phyloP scores from a whole-genome alignment of 2,888 invertebrate genomes.

The Teleogryllus oceanicus region DNA sequence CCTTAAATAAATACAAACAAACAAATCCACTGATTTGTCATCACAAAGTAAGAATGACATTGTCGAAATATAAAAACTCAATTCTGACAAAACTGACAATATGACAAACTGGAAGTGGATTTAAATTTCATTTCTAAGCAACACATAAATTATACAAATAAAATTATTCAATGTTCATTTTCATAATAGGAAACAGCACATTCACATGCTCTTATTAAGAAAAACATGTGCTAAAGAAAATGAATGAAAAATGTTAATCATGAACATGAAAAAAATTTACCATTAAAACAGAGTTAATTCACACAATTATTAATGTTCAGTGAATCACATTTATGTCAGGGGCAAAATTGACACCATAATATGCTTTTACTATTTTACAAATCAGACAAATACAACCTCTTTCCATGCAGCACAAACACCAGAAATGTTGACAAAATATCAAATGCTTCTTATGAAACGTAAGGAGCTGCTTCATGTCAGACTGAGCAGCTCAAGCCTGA shows the following conservation, averaged over 20 bases:
- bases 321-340: neutral
- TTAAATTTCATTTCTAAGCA: neutral
- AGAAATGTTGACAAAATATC: conserved; percentile 18
- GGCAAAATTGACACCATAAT: neutral
- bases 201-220: neutral
- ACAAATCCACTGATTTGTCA: conserved; percentile 20
- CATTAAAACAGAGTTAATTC: neutral
- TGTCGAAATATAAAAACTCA: neutral
- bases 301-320: neutral
- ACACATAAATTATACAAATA: neutral
- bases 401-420: conserved; percentile 18
- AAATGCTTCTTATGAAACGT: neutral
- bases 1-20: conserved; percentile 32
- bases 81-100: neutral
- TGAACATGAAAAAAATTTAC: conserved; percentile 18
- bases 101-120: neutral
- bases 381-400: neutral
- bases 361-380: neutral
- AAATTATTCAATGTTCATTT: neutral
- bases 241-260: neutral
- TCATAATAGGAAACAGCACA: neutral
- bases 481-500: conserved; percentile 6
- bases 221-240: neutral
- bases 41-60: neutral
- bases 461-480: conserved; percentile 6